Evolutionary conservation across 2,113 vertebrate species (phyloP).

Genomic region (Rutilus rutilus): DNA sequence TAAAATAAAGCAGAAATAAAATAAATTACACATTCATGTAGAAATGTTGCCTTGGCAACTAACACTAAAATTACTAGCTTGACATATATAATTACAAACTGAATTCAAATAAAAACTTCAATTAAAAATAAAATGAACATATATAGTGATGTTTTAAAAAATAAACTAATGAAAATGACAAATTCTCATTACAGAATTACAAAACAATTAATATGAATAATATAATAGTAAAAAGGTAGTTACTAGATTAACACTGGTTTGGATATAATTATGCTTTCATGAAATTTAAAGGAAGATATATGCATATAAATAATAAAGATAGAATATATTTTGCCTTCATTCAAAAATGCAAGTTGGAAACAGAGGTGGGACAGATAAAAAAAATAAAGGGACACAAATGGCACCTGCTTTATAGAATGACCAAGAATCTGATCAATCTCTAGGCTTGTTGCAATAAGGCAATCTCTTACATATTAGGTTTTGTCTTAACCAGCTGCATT

Average conservation of each 20-base stretch:
- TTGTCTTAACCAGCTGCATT: slow-evolving; percentile 5
- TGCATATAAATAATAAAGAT: no score
- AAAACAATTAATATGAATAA: no score
- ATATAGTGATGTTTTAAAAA: no score
- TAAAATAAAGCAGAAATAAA: not conserved
- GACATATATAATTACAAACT: not conserved
- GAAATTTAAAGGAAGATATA: not conserved
- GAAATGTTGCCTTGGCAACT: not conserved
- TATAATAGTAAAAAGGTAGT: no score
- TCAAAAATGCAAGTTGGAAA: not conserved
- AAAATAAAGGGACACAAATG: not conserved
- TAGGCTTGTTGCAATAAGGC: not conserved
- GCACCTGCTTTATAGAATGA: not conserved
- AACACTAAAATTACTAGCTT: not conserved
- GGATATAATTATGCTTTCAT: not conserved
- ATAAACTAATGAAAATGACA: no score
- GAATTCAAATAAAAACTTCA: not conserved
- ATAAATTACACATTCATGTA: not conserved
- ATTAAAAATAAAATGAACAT: not conserved
- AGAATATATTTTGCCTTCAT: not conserved
- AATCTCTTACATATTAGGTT: not conserved
- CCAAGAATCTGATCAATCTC: not conserved
- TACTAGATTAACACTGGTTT: no score
- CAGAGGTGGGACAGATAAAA: not conserved
- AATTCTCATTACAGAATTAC: no score